Base-by-base conservation (phyloP, 2,113 vertebrate genomes). In the Leptocoma aspasia region DNA sequence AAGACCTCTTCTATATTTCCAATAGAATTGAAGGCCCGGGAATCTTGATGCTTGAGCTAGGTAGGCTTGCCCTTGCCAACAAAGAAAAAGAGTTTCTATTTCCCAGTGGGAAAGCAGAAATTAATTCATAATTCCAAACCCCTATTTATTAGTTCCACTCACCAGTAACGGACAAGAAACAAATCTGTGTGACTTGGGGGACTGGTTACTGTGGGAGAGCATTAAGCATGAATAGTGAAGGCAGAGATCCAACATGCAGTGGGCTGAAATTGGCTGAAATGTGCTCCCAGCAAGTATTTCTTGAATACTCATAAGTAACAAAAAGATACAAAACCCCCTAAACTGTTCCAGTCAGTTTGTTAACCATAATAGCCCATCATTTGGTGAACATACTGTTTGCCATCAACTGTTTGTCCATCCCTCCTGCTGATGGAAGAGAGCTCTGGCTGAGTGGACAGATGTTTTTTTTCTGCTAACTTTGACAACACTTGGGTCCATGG, bases 401-500 rank as follows among this genome's bases (percentile, higher is more conserved):
- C 57, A 82, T 89, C 72, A 75, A 61, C 86, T 78, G 54, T 94
- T 95, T 75, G 71, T 81, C 79, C 27, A 1, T 78, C 82, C 47
- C 61, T 94, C 39, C 68, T 7, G 8, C 72, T 71, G 82, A 71
- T 60, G 72, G 69, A 79, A 89, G 63, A 93, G 49, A 75, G 72
- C 60, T 83, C 72, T 1, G 41, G 42, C 80, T 93, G 60, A 92
- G 85, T 78, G 76, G 90, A 84, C 82, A 94, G 87, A 78, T 94
- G 71, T 92, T 96, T 89, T 73, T 73, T 93, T 96, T 92, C 90
- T 90, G 72, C 88, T 80, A 89, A 86, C 90, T 95, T 93, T 82
- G 92, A 79, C 92, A 90, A 89, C 86, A 90, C 80, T 94, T 86
- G 37, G 82, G 83, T 75, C 57, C 72, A 15, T 41, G 86, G 77